phyloP scores from a whole-genome alignment of 1,140 invertebrate genomes.

The Drosophila neocordata region DNA sequence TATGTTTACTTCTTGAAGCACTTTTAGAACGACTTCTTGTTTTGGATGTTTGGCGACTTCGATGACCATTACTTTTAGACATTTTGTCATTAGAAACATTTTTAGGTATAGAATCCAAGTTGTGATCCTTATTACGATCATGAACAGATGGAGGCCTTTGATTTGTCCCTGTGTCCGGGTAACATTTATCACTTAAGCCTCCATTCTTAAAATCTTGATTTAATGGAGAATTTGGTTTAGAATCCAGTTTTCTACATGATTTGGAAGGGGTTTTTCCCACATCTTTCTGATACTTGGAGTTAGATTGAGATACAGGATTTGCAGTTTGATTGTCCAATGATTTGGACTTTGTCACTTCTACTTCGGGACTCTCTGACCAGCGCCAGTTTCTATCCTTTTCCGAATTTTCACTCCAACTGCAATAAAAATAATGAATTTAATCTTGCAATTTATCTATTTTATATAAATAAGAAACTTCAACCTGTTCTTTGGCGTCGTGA shows the following conservation, averaged over 20 bases:
- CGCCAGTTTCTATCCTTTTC: constrained; percentile 85
- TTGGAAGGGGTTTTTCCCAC: not conserved
- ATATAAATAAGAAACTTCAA: constrained; percentile 13
- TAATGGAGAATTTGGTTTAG: not conserved
- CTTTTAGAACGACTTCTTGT: not conserved
- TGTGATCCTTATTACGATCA: not conserved
- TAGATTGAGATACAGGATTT: not conserved
- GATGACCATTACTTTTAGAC: not conserved
- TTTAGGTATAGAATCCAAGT: not conserved
- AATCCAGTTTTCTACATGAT: not conserved
- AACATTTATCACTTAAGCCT: not conserved
- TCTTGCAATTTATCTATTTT: too few species aligned
- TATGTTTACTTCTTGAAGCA: not conserved
- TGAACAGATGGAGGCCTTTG: not conserved
- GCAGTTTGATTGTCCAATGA: not conserved
- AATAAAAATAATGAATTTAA: not conserved
- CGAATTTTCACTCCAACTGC: constrained; percentile 79
- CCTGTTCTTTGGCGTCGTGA: constrained; percentile 27
- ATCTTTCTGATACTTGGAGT: not conserved
- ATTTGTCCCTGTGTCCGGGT: not conserved
- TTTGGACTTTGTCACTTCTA: constrained; percentile 44
- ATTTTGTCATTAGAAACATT: not conserved
- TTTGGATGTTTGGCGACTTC: not conserved
- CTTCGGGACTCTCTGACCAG: constrained; percentile 90
- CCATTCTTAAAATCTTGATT: not conserved